Conservation (phyloP, 2,113 vertebrate species). For the Melanocharis versteri region DNA sequence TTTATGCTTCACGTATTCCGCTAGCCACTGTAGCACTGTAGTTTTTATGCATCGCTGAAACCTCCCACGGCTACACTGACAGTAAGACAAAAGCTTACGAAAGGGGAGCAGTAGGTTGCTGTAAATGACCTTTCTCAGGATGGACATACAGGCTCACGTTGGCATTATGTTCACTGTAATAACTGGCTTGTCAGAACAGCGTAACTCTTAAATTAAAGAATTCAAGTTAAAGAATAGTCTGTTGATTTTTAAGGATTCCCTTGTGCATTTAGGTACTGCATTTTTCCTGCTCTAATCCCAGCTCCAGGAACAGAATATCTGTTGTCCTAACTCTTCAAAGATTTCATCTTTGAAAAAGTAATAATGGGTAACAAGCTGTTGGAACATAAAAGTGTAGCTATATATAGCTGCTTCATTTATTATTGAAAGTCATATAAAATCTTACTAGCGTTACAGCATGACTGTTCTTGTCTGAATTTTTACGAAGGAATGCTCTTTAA, state of each 20-base stretch:
- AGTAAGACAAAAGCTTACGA: neutral
- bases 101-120: neutral
- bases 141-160: neutral
- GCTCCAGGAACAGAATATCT: neutral
- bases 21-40: neutral
- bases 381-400: neutral
- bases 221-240: neutral
- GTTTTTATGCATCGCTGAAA: neutral
- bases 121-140: neutral
- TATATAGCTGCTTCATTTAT: neutral
- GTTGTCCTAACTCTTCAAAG: neutral
- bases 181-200: neutral
- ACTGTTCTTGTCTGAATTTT: neutral
- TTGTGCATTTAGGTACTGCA: neutral
- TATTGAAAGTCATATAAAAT: neutral
- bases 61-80: neutral
- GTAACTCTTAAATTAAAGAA: neutral
- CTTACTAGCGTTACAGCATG: neutral
- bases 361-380: neutral
- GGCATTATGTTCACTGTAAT: neutral
- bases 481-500: neutral
- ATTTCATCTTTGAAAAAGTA: neutral
- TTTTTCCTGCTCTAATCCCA: neutral
- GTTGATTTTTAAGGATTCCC: neutral
- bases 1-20: neutral